Conservation (phyloP, 2,113 vertebrate genomes). For the Leptobrachium ailaonicum region DNA sequence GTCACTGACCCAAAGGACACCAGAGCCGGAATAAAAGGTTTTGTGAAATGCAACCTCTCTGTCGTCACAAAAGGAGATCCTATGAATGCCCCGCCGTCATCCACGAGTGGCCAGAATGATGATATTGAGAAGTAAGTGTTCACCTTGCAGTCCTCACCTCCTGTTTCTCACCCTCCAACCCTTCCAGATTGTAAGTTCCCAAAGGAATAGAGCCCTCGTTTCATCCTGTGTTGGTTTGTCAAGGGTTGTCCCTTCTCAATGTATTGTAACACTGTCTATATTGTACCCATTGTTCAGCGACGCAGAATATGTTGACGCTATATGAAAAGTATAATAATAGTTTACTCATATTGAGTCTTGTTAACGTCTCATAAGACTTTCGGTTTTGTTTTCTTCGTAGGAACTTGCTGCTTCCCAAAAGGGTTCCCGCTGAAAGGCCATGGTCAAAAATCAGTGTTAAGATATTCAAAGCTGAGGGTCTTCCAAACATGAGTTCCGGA, state of each 20-base stretch:
- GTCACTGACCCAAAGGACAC: conserved; percentile 87
- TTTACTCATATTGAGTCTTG: too few species aligned
- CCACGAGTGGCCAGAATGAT: conserved; percentile 63
- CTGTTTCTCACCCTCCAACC: too few species aligned
- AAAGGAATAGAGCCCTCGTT: too few species aligned
- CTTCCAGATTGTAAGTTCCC: too few species aligned
- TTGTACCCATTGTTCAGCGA: too few species aligned
- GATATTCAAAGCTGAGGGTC: conserved; percentile 81
- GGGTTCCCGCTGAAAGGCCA: conserved; percentile 79
- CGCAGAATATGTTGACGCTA: too few species aligned
- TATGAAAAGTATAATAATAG: too few species aligned
- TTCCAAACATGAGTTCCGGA: conserved; percentile 83
- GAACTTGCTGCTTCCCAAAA: conserved; percentile 85
- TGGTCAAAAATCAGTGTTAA: conserved; percentile 85
- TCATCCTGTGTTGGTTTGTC: too few species aligned
- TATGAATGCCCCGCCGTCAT: conserved; percentile 63
- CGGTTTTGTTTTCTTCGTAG: conserved; percentile 57
- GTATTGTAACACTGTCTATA: too few species aligned
- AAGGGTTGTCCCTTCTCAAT: too few species aligned
- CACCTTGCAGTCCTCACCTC: too few species aligned
- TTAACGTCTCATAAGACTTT: too few species aligned
- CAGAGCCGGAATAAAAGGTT: conserved; percentile 83
- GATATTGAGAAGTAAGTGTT: conserved; percentile 85
- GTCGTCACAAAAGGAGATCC: conserved; percentile 77
- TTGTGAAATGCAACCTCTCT: conserved; percentile 83